Evolutionary conservation across 2,888 invertebrate genomes (phyloP).

Genomic region (Tipula lateralis): DNA sequence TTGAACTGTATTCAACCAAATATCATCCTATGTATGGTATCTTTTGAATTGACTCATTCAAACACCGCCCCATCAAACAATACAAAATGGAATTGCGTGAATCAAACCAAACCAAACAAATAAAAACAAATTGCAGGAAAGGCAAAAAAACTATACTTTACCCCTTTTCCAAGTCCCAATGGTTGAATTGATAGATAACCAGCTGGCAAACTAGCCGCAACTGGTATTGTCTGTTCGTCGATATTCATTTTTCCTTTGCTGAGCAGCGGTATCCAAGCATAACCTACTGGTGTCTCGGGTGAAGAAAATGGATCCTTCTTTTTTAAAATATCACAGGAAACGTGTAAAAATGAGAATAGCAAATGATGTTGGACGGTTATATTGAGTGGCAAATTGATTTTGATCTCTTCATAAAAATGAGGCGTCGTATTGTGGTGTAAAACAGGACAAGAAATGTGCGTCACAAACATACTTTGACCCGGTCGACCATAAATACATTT

Average conservation of each 20-base stretch:
- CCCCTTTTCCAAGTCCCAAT: conserved; percentile 85
- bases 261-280: conserved; percentile 87
- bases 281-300: conserved; percentile 80
- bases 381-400: conserved; percentile 81
- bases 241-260: conserved; percentile 78
- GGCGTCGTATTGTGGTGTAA: conserved; percentile 87
- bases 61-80: not conserved
- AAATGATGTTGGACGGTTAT: conserved; percentile 83
- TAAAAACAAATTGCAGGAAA: not conserved
- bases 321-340: conserved; percentile 84
- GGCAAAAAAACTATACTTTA: conserved; percentile 46
- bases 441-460: conserved; percentile 70
- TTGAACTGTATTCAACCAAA: not conserved
- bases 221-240: conserved; percentile 76
- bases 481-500: conserved; percentile 74
- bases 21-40: too few species aligned
- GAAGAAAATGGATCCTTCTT: conserved; percentile 66
- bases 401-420: conserved; percentile 90
- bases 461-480: conserved; percentile 59
- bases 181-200: conserved; percentile 88
- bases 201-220: conserved; percentile 81
- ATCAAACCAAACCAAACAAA: not conserved
- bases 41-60: not conserved
- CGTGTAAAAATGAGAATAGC: conserved; percentile 91
- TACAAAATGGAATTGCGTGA: not conserved